Percentiles rank a stretch among this genome's conserved stretches.
phyloP scores from a whole-genome alignment of 1,140 invertebrate genomes.

The Zaprionus inermis region DNA sequence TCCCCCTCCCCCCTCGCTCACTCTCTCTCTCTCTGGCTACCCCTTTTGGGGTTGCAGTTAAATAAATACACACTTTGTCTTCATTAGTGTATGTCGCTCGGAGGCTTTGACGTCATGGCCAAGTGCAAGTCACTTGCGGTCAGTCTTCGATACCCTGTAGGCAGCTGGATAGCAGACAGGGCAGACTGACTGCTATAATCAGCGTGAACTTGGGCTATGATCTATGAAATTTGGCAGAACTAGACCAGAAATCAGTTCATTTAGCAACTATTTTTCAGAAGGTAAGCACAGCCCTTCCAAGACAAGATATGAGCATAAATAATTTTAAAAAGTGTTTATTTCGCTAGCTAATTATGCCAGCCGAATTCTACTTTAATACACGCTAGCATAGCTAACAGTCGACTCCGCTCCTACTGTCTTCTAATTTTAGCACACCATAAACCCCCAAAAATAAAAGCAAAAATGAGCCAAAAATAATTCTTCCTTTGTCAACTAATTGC shows the following conservation, averaged over 20 bases:
- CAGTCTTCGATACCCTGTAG: constrained; percentile 6
- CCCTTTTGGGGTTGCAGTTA: constrained; percentile 22
- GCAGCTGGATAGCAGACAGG: neutral
- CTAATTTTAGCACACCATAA: constrained; percentile 38
- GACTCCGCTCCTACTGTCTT: neutral
- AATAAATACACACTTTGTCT: constrained; percentile 61
- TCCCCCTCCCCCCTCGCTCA: neutral
- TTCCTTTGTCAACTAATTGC: constrained; percentile 35
- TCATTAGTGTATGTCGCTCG: constrained; percentile 52
- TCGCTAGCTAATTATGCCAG: neutral
- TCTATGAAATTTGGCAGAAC: neutral
- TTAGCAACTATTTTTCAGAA: neutral
- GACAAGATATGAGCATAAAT: too few relatives aligned
- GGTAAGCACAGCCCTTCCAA: too few relatives aligned
- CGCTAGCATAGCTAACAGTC: neutral
- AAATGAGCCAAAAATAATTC: constrained; percentile 37
- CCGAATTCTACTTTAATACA: neutral
- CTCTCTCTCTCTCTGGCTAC: neutral
- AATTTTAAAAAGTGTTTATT: neutral
- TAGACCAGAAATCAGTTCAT: neutral
- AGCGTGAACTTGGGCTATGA: neutral
- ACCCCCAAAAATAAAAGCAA: neutral
- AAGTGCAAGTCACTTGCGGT: constrained; percentile 48
- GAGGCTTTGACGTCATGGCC: constrained; percentile 61
- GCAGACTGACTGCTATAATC: neutral